phyloP scores from a whole-genome alignment of 1,140 invertebrate genomes.

The Drosophila paulistorum region DNA sequence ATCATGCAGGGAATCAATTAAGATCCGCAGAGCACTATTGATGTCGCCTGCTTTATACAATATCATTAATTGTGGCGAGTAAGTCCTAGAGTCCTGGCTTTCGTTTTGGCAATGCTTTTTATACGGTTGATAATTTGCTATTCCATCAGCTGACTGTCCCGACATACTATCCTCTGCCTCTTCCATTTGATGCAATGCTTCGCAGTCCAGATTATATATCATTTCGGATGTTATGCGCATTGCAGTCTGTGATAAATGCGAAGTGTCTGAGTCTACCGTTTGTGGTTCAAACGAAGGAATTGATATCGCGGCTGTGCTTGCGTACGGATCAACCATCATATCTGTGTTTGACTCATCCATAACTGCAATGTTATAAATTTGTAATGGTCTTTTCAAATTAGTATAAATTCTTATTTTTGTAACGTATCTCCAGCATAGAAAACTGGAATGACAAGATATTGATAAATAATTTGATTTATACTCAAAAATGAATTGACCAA shows the following conservation, averaged over 20 bases:
- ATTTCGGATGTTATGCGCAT: slow-evolving; percentile 17
- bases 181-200: not conserved
- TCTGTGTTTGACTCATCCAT: slow-evolving; percentile 12
- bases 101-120: too few relatives aligned
- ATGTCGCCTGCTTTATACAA: slow-evolving; percentile 58
- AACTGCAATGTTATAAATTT: not conserved
- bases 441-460: too few relatives aligned
- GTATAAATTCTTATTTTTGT: too few relatives aligned
- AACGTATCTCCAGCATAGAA: too few relatives aligned
- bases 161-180: not conserved
- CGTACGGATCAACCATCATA: not conserved
- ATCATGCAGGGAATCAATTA: slow-evolving; percentile 49
- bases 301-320: slow-evolving; percentile 4
- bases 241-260: not conserved
- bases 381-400: too few relatives aligned
- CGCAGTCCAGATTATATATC: slow-evolving; percentile 4
- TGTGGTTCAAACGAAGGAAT: slow-evolving; percentile 23
- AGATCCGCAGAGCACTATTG: slow-evolving; percentile 55
- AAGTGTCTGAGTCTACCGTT: not conserved
- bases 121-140: too few relatives aligned
- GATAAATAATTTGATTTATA: too few relatives aligned
- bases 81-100: not conserved
- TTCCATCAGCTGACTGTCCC: too few relatives aligned
- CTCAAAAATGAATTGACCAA: too few relatives aligned
- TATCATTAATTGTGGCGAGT: slow-evolving; percentile 56